phyloP scores from a whole-genome alignment of 2,888 invertebrate genomes.

The Falcaria lacertinaria region DNA sequence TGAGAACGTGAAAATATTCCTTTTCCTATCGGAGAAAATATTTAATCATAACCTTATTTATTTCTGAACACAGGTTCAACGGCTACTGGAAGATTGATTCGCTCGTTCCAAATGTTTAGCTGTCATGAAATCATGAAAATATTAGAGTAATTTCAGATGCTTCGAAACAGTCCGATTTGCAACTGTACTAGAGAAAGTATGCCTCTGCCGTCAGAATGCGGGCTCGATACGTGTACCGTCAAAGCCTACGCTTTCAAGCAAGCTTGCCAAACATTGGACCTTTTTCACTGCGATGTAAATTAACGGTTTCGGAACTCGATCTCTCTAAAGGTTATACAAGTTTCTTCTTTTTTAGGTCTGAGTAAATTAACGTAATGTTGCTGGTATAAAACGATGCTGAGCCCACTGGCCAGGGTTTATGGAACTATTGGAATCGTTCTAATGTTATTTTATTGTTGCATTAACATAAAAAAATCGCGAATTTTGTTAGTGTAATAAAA shows the following conservation, averaged over 20 bases:
- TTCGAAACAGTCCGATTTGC: neutral
- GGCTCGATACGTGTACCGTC: slow-evolving; percentile 3
- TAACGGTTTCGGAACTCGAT: neutral
- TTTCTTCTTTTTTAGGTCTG: too few relatives aligned
- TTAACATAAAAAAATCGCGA: too few relatives aligned
- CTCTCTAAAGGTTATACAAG: too few relatives aligned
- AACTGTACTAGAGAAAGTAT: neutral
- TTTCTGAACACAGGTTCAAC: slow-evolving; percentile 20
- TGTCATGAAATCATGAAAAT: slow-evolving; percentile 1
- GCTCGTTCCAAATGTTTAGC: slow-evolving; percentile 1
- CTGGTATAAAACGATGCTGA: too few relatives aligned
- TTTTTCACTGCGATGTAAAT: neutral
- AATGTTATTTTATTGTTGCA: too few relatives aligned
- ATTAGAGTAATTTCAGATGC: neutral
- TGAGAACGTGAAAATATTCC: neutral
- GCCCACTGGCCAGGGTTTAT: too few relatives aligned
- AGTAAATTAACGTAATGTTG: too few relatives aligned
- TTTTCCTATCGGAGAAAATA: slow-evolving; percentile 3
- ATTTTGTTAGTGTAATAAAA: too few relatives aligned
- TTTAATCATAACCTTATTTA: slow-evolving; percentile 23
- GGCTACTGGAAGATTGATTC: slow-evolving; percentile 26
- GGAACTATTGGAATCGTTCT: too few relatives aligned
- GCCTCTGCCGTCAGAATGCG: slow-evolving; percentile 2
- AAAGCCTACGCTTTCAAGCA: neutral
- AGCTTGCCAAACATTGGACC: neutral